Evolutionary conservation across 2,888 invertebrate genomes (phyloP).

Genomic region (Notocelia uddmanniana): DNA sequence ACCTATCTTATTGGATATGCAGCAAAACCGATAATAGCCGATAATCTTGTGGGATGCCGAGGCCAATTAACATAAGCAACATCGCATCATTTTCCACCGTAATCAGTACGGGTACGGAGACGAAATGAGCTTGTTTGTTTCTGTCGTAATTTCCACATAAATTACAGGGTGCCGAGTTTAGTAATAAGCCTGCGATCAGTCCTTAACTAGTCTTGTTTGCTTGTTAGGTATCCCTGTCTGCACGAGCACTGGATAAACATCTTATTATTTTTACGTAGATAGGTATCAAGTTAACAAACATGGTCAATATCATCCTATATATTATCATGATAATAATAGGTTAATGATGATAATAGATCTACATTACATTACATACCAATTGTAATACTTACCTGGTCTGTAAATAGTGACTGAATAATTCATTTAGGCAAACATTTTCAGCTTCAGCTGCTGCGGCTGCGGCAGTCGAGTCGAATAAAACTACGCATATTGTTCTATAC

Average conservation of each 20-base stretch:
- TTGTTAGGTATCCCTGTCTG: slow-evolving; percentile 26
- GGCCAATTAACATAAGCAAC: slow-evolving; percentile 27
- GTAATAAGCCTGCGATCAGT: slow-evolving; percentile 43
- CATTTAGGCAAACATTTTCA: too few relatives aligned
- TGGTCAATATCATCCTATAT: background rate
- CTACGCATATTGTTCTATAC: too few relatives aligned
- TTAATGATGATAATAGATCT: too few relatives aligned
- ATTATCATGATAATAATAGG: too few relatives aligned
- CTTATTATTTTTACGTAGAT: slow-evolving; percentile 18
- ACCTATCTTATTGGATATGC: background rate
- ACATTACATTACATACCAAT: too few relatives aligned
- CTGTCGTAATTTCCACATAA: slow-evolving; percentile 56
- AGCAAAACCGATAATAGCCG: slow-evolving; percentile 32
- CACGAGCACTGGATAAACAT: slow-evolving; percentile 14
- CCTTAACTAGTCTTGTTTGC: slow-evolving; percentile 37
- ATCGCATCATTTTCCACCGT: slow-evolving; percentile 47
- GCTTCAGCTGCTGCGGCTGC: too few relatives aligned
- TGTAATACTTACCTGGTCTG: too few relatives aligned
- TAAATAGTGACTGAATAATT: too few relatives aligned
- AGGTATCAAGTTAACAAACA: background rate
- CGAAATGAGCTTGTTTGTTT: slow-evolving; percentile 59
- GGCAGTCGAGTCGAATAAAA: too few relatives aligned
- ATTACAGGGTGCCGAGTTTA: slow-evolving; percentile 54
- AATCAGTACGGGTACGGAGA: slow-evolving; percentile 52
- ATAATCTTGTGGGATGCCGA: slow-evolving; percentile 33